Conservation (phyloP, 1,140 invertebrate genomes). For the Dreissena rostriformis region DNA sequence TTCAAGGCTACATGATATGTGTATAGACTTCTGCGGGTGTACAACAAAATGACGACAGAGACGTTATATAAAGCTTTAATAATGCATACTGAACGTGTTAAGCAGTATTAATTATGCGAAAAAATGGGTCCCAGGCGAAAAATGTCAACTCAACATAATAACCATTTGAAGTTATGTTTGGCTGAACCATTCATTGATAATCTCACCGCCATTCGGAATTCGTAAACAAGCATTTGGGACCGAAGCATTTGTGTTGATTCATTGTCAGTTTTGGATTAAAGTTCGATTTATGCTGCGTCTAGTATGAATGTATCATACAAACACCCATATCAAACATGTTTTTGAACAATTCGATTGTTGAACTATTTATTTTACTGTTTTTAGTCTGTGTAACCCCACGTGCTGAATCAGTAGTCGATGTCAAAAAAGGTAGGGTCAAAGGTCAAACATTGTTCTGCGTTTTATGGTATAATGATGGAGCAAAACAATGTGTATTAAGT, state of each 20-base stretch:
- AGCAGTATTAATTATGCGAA: too few relatives aligned
- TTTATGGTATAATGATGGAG: too few relatives aligned
- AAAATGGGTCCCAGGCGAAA: too few relatives aligned
- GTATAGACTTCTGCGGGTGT: not conserved
- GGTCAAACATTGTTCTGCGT: not conserved
- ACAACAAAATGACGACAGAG: not conserved
- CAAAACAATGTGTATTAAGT: too few relatives aligned
- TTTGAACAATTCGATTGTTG: not conserved
- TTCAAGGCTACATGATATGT: conserved; percentile 7
- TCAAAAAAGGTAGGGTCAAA: conserved; percentile 1
- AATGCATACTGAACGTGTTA: too few relatives aligned
- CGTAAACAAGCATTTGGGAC: conserved; percentile 2
- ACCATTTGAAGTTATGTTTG: not conserved
- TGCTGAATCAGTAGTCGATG: conserved; percentile 2
- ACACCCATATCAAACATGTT: not conserved
- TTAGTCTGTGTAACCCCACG: not conserved
- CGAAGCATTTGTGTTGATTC: not conserved
- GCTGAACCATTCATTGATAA: not conserved
- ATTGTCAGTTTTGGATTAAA: not conserved
- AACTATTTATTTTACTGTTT: not conserved
- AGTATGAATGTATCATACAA: not conserved
- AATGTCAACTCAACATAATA: not conserved
- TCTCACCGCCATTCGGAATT: conserved; percentile 3
- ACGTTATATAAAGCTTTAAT: too few relatives aligned
- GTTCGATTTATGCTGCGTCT: not conserved